Conservation (phyloP, 2,113 vertebrate genomes). For the Hemichromis elongatus region DNA sequence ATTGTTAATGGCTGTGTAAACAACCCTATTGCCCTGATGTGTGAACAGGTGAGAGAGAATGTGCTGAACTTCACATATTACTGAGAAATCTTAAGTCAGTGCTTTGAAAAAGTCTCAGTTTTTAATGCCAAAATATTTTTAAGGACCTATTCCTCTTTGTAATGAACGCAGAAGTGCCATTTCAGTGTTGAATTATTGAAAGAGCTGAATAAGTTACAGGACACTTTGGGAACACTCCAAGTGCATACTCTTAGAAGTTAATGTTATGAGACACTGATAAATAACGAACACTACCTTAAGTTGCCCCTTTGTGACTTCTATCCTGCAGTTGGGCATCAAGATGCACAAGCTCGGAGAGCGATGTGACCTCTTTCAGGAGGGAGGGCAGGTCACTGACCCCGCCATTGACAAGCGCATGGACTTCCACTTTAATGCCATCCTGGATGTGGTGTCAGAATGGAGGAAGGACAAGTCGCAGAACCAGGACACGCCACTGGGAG, state of each 20-base stretch:
- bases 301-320: background rate
- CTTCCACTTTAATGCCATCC: conserved; percentile 98
- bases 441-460: conserved; percentile 98
- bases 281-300: fast-evolving
- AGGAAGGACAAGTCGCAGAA: conserved; percentile 94
- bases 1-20: conserved; percentile 97
- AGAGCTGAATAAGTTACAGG: fast-evolving
- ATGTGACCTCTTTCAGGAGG: conserved; percentile 96
- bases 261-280: fast-evolving
- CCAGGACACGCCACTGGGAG: conserved; percentile 90
- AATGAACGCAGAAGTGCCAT: fast-evolving
- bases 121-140: background rate
- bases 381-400: conserved; percentile 86
- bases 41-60: conserved; percentile 87
- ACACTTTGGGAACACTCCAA: background rate
- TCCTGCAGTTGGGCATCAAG: conserved; percentile 84
- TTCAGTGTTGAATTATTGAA: background rate
- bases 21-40: conserved; percentile 97
- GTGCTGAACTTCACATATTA: background rate
- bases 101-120: background rate
- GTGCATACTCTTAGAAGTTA: background rate
- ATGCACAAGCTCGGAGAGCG: conserved; percentile 94
- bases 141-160: background rate
- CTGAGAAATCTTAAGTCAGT: background rate
- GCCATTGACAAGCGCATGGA: conserved; percentile 98